A percentile compares a stretch with the other conserved stretches of the same genome.
These are phyloP conservation scores for Strix aluco DNA, from an alignment of 2,113 vertebrate species.

Conservation along the genomic window DNA sequence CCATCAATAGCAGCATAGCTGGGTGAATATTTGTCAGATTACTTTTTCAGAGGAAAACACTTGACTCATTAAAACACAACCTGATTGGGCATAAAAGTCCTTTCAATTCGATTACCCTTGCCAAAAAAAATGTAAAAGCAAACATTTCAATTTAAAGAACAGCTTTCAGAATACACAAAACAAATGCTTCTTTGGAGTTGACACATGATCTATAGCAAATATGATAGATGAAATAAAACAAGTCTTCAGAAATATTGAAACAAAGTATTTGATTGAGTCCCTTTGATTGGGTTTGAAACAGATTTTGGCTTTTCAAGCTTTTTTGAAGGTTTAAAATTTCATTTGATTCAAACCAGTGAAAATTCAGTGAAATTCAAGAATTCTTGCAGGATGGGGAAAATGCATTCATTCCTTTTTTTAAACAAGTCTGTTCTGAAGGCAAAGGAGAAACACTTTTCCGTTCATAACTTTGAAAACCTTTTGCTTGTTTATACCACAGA, in stretches of 20 bases:
- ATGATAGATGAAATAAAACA: background rate
- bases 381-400: background rate
- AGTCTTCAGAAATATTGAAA: background rate
- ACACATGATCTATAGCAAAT: background rate
- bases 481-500: background rate
- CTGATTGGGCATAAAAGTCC: background rate
- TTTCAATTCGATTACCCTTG: background rate
- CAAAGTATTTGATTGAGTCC: background rate
- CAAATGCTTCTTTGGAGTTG: background rate
- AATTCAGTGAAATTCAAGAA: background rate
- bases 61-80: background rate
- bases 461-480: background rate
- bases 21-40: background rate
- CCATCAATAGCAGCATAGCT: background rate
- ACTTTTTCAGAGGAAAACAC: constrained; percentile 1
- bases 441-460: background rate
- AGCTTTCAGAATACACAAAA: background rate
- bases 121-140: background rate
- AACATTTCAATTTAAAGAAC: background rate
- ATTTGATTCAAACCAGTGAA: background rate
- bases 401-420: background rate
- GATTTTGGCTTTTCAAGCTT: background rate
- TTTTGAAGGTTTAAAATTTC: background rate
- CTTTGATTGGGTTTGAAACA: background rate
- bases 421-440: background rate